These are phyloP conservation scores for Gymnobelideus leadbeateri DNA, from an alignment of 2,113 vertebrate species.

Conservation along the genomic window DNA sequence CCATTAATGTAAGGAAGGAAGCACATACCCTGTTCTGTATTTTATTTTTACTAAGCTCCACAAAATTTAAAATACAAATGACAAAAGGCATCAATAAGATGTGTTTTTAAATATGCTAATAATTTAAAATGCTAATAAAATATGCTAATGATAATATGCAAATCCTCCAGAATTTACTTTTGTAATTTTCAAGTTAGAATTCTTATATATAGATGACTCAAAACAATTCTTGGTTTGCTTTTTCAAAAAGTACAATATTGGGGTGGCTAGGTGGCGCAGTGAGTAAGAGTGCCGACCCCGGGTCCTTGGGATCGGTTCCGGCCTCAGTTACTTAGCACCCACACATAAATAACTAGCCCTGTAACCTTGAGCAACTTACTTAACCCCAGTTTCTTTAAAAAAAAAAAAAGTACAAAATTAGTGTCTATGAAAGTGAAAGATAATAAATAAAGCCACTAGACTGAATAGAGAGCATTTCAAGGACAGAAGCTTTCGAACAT, in stretches of 20 bases:
- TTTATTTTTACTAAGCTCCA: not conserved
- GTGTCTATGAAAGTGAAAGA: not conserved
- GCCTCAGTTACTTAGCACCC: no score
- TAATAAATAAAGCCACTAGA: not conserved
- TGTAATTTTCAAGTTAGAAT: not conserved
- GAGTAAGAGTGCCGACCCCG: no score
- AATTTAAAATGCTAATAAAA: not conserved
- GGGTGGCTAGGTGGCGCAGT: no score
- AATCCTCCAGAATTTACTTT: not conserved
- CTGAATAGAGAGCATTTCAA: not conserved
- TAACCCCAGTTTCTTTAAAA: no score
- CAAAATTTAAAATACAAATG: not conserved
- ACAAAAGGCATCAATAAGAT: not conserved
- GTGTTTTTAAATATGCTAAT: not conserved
- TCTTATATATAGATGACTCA: slow-evolving; percentile 8
- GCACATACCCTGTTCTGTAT: not conserved
- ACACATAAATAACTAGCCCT: no score
- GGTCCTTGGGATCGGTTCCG: no score
- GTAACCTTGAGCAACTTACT: no score
- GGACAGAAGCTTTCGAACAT: not conserved
- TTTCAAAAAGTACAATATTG: not conserved
- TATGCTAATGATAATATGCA: not conserved
- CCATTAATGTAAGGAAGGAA: not conserved
- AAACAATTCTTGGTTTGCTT: slow-evolving; percentile 4
- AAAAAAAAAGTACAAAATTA: not conserved